These are phyloP conservation scores for Nemotelus pantherinus DNA, from an alignment of 2,888 invertebrate species.

Conservation along the genomic window DNA sequence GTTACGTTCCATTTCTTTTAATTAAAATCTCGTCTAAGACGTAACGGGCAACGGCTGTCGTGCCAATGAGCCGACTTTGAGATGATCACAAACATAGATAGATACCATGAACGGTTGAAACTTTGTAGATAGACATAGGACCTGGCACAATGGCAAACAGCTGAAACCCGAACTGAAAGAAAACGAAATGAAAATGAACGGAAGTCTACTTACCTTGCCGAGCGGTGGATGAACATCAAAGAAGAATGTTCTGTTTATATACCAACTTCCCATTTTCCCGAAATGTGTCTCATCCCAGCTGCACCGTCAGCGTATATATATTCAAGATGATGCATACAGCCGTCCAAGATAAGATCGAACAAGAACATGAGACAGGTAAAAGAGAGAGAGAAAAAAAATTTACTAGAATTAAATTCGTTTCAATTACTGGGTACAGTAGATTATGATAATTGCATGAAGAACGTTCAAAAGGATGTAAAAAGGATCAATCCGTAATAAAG, in stretches of 20 bases:
- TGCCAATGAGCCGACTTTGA: neutral
- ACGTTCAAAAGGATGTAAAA: no score
- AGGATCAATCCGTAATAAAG: no score
- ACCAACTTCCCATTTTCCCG: conserved; percentile 99
- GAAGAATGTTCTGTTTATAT: conserved; percentile 96
- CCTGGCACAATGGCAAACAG: neutral
- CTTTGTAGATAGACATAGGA: no score
- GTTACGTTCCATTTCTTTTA: conserved; percentile 39
- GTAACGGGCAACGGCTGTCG: neutral
- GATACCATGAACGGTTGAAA: neutral
- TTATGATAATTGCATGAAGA: no score
- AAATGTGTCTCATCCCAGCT: conserved; percentile 99
- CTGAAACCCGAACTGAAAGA: neutral
- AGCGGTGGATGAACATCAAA: conserved; percentile 98
- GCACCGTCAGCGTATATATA: conserved; percentile 38
- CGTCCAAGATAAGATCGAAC: no score
- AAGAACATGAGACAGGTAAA: no score
- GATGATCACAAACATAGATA: neutral
- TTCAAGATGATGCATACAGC: no score
- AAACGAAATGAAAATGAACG: neutral
- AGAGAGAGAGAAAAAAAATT: no score
- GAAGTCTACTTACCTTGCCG: conserved; percentile 78
- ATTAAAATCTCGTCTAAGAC: conserved; percentile 28
- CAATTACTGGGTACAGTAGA: no score
- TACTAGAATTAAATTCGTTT: no score